Conservation (phyloP, 2,113 vertebrate genomes). For the Camelus dromedarius region DNA sequence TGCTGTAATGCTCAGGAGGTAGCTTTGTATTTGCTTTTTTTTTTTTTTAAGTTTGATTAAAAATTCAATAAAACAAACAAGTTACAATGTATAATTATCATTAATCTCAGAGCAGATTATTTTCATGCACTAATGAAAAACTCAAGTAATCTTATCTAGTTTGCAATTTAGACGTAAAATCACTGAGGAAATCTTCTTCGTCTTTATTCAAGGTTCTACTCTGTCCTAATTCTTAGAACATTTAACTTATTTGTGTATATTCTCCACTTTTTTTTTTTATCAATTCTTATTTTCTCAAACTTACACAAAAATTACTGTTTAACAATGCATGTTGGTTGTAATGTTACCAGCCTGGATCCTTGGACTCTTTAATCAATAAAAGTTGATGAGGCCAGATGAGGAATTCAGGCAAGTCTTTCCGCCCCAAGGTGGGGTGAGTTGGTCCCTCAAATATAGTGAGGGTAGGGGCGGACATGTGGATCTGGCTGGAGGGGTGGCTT, state of each 20-base stretch:
- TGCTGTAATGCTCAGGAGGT: neutral
- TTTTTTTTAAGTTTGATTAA: slow-evolving; percentile 66
- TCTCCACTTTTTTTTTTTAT: neutral
- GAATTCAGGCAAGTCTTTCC: too few species aligned
- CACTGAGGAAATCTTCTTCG: neutral
- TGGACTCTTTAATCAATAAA: too few species aligned
- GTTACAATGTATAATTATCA: slow-evolving; percentile 54
- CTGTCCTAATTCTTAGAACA: neutral
- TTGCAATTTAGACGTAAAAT: neutral
- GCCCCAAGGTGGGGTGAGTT: too few species aligned
- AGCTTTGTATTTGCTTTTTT: slow-evolving; percentile 59
- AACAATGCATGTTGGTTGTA: neutral
- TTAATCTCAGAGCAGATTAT: slow-evolving; percentile 49
- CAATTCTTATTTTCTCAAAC: neutral
- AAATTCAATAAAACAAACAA: slow-evolving; percentile 72
- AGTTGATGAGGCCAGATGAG: too few species aligned
- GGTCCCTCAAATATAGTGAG: too few species aligned
- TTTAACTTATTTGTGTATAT: neutral
- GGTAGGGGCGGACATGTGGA: too few species aligned
- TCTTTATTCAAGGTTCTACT: neutral
- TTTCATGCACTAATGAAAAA: slow-evolving; percentile 27
- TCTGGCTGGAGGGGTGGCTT: too few species aligned
- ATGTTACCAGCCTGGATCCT: too few species aligned
- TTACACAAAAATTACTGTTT: slow-evolving; percentile 27
- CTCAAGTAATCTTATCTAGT: neutral